Evolutionary conservation across 2,888 invertebrate genomes (phyloP), one percentile per base, ranked within the genome.

Genomic region (Clitarchus hookeri): DNA sequence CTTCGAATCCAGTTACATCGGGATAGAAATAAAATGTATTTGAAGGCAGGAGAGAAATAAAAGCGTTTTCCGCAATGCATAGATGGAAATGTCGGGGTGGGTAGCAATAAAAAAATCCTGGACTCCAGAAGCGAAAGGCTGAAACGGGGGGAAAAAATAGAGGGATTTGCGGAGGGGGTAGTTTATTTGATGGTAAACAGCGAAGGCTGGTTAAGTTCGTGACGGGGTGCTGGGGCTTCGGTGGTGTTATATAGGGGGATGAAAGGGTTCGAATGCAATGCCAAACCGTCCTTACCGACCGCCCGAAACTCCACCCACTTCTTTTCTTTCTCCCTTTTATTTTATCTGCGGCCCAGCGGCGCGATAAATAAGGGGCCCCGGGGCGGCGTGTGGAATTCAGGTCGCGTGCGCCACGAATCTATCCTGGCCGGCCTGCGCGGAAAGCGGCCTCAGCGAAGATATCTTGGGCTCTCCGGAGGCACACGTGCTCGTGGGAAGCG

Each of bases 311-410:
- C 53, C 13, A 53, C 65, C 65, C n/a, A 65, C 16, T 65, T 65
- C 19, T 65, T 65, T 65, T 65, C 65, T 65, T 23, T 65, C 65
- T 65, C 65, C 0, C 16, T 65, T 19, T 19, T 65, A 65, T 65
- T 65, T 65, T 65, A 65, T 65, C 65, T 65, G 23, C 12, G n/a
- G 65, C 65, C 65, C 65, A 36, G 36, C 36, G 27, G 82, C 27
- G 82, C 82, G 82, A 82, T 82, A 82, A 82, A 82, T 82, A 82
- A 82, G 36, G 27, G 27, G 36, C 25, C 82, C 27, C 44, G 82
- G 36, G 25, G 82, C 6, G 82, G 44, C 82, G 13, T 26, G 36
- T 36, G 65, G n/a, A 36, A 82, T 82, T 82, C 82, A 36, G 82
- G 82, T 82, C 82, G 44, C 44, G 82, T 82, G 82, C 82, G 36